These are phyloP conservation scores for Phoenicopterus ruber DNA, from an alignment of 2,113 vertebrate species.

Conservation along the genomic window DNA sequence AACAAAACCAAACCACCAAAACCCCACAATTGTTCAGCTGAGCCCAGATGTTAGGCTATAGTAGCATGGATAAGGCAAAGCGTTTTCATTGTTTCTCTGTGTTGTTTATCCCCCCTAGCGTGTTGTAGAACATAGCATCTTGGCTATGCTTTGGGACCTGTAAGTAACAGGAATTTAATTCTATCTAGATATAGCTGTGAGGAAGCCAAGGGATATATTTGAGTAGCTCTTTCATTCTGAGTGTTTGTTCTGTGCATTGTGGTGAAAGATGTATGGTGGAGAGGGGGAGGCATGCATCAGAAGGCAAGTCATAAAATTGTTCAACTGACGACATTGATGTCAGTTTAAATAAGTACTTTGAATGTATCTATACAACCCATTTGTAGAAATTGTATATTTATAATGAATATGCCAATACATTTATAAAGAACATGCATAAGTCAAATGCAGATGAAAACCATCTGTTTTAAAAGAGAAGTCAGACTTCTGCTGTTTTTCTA, in stretches of 20 bases:
- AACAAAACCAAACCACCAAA: too few species aligned
- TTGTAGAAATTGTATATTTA: not conserved
- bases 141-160: not conserved
- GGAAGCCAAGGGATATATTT: not conserved
- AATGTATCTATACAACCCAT: not conserved
- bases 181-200: not conserved
- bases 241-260: not conserved
- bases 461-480: not conserved
- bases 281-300: not conserved
- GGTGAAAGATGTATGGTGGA: not conserved
- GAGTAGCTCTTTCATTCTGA: not conserved
- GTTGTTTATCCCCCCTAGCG: not conserved
- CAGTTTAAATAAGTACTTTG: not conserved
- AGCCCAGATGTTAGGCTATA: not conserved
- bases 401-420: not conserved
- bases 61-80: not conserved
- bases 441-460: not conserved
- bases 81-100: not conserved
- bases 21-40: not conserved
- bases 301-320: not conserved
- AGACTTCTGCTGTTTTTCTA: not conserved
- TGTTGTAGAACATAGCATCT: not conserved
- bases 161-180: not conserved
- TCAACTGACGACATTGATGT: not conserved
- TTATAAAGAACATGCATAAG: not conserved